Conservation (phyloP, 2,797 vertebrate species). For the Columba guinea region DNA sequence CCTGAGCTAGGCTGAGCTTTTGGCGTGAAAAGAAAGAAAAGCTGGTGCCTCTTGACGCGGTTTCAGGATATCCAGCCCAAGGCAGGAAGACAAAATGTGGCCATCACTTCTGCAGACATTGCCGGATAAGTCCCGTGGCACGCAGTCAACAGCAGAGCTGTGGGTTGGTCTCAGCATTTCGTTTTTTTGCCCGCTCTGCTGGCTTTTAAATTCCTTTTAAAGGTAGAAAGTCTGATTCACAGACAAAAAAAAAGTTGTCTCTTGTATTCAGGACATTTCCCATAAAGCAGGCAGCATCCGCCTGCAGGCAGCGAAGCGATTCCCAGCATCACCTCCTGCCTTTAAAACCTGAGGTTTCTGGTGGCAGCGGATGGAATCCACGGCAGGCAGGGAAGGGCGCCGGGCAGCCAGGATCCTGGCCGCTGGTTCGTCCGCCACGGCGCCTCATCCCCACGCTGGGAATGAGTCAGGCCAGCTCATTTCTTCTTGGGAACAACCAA, state of each 20-base stretch:
- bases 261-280: background rate
- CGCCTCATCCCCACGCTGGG: background rate
- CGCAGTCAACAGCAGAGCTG: background rate
- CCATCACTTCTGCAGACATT: rapidly evolving
- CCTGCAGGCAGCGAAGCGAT: rapidly evolving
- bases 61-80: background rate
- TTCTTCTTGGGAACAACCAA: conserved; percentile 21
- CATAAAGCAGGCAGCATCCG: background rate
- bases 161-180: background rate
- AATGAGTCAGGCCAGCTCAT: conserved; percentile 47
- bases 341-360: conserved; percentile 11
- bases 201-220: background rate
- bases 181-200: background rate
- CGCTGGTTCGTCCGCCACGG: rapidly evolving
- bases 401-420: background rate
- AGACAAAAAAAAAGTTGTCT: background rate
- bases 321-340: background rate
- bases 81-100: background rate
- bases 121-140: rapidly evolving
- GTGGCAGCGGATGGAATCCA: background rate
- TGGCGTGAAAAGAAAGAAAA: background rate
- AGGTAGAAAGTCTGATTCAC: background rate
- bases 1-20: background rate
- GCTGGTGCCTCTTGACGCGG: rapidly evolving
- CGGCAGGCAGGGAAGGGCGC: background rate